phyloP scores from a whole-genome alignment of 2,113 vertebrate species.

The Ameiurus melas region DNA sequence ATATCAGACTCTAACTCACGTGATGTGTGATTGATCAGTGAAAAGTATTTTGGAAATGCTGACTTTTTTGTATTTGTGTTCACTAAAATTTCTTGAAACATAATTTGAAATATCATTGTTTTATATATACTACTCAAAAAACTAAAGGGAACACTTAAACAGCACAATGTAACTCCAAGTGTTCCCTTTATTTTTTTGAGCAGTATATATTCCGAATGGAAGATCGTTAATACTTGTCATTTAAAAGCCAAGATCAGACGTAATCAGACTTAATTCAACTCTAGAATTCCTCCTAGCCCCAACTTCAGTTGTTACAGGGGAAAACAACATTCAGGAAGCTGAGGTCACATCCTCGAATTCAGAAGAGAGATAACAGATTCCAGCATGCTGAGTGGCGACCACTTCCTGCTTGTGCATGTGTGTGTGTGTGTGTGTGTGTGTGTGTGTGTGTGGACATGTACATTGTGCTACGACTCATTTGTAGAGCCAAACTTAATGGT shows the following conservation, averaged over 20 bases:
- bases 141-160: no score
- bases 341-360: slow-evolving; percentile 70
- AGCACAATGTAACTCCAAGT: no score
- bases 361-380: slow-evolving; percentile 57
- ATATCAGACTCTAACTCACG: background rate
- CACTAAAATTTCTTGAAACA: background rate
- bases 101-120: background rate
- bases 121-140: no score
- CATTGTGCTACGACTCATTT: background rate
- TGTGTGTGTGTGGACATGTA: background rate
- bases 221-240: background rate
- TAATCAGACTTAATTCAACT: slow-evolving; percentile 1
- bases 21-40: background rate
- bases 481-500: background rate
- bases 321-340: slow-evolving; percentile 64
- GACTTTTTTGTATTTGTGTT: background rate
- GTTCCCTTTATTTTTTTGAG: no score
- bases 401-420: slow-evolving; percentile 54
- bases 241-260: background rate
- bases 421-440: background rate
- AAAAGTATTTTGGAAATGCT: background rate
- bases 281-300: background rate
- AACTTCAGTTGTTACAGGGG: slow-evolving; percentile 30
- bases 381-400: slow-evolving; percentile 14
- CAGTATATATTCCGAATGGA: background rate